A percentile compares a stretch with the other conserved stretches of the same genome.
Conservation (phyloP, 92 coral and sea anemone species). For the Actinostola sp. region DNA sequence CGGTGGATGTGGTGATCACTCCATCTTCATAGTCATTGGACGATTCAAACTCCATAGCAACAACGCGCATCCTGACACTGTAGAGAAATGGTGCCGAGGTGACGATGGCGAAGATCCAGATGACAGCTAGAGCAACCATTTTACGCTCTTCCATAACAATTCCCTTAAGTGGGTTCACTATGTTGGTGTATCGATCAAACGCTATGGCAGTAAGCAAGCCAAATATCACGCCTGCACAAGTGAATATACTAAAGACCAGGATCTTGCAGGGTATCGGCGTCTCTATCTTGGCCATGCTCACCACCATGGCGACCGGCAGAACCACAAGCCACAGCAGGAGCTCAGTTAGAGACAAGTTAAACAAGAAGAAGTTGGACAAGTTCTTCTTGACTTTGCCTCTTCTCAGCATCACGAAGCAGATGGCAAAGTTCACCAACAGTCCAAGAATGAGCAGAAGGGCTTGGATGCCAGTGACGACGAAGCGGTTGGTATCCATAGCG, state of each 20-base stretch:
- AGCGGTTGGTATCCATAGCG: slow-evolving; percentile 13
- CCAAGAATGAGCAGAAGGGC: slow-evolving; percentile 30
- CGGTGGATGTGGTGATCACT: neutral
- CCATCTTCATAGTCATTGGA: neutral
- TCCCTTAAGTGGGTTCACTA: slow-evolving; percentile 31
- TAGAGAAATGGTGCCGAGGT: slow-evolving; percentile 44
- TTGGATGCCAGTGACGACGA: slow-evolving; percentile 27
- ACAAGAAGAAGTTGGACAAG: slow-evolving; percentile 33
- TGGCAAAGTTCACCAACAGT: slow-evolving; percentile 19
- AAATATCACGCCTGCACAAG: slow-evolving; percentile 37
- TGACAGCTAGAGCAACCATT: neutral
- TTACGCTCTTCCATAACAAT: slow-evolving; percentile 32
- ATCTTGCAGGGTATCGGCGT: slow-evolving; percentile 33
- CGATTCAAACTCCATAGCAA: slow-evolving; percentile 20
- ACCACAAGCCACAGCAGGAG: slow-evolving; percentile 31
- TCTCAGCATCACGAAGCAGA: slow-evolving; percentile 38
- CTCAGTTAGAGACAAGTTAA: slow-evolving; percentile 38
- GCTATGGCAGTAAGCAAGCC: slow-evolving; percentile 47
- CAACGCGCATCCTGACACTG: slow-evolving; percentile 22
- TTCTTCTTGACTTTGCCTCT: slow-evolving; percentile 22
- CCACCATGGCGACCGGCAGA: slow-evolving; percentile 13
- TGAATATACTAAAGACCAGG: slow-evolving; percentile 25
- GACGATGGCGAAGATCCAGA: slow-evolving; percentile 27
- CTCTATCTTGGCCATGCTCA: slow-evolving; percentile 14
- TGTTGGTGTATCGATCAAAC: slow-evolving; percentile 37